Evolutionary conservation across 2,797 vertebrate species (phyloP), one percentile per base, ranked within the genome.

Genomic region (Xenentodon cancila): DNA sequence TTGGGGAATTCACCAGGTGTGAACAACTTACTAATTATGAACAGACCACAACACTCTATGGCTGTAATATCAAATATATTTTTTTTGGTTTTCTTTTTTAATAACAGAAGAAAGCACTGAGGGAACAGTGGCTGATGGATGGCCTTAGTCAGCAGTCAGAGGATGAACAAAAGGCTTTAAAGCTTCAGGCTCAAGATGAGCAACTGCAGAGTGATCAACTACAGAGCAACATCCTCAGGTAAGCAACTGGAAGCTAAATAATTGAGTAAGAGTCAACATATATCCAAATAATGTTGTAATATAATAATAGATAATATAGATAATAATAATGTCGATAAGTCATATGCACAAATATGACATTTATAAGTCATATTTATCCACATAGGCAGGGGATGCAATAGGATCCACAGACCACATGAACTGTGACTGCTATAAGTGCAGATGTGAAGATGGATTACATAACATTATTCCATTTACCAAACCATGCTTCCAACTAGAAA

Each of bases 51-150:
- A 11, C 44, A 0, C 59, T 3, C 5, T 30, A 30, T 30, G 27
- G 57, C 30, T 66, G 45, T 42, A 4, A 3, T 12, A 37, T 15
- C n/a, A 53, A 27, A 70, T 50, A 71, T 55, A 65, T 16, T 44
- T 56, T 78, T 22, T 73, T n/a, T n/a, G n/a, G n/a, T n/a, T n/a
- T n/a, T n/a, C n/a, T n/a, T 49, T 79, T 53, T 79, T 53, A 84
- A 16, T 57, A 20, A 80, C 64, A 99, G 97, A 98, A 98, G 92
- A 99, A 99, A 73, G 89, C 93, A 59, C 83, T 98, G 75, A 81
- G 97, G 75, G 97, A 99, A 76, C 96, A 96, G 86, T 99, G 97
- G 97, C 94, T 99, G 71, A 94, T 97, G 90, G 97, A 98, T 19
- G 97, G 97, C 40, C 78, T 98, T 62, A 95, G 92, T 78, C 89